Base-by-base conservation (phyloP, 2,888 invertebrate genomes). In the Campoletis raptor region DNA sequence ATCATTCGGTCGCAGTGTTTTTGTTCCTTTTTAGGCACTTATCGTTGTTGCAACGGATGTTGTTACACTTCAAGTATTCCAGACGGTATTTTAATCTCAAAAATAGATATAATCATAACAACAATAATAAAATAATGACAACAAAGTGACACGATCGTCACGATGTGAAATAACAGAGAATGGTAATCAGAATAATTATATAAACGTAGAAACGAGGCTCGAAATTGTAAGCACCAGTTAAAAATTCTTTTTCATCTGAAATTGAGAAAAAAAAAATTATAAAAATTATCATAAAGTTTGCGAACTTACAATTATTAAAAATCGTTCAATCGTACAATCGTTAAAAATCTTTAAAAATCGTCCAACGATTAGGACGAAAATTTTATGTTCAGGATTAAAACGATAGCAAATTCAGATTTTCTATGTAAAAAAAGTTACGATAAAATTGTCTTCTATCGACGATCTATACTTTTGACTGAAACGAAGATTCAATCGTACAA, bases 381-480 rank as follows among this genome's bases (percentile, higher is more conserved):
- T 30, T 30, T 8, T 24, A 10, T 21, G 54, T 18, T 21, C 21
- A 10, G 3, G 10, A 54, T 24, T 24, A 8, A 21, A 21, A 8
- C 8, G 21, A 54, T 54, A 2, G 54, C 10, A 21, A 21, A 54
- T 24, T 0, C 9, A 54, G 54, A 21, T 54, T 54, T 54, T 24
- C 45, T 4, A 45, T 45, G 4, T 48, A 6, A 30, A 57, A 24
- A 30, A 24, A 10, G 57, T 24, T 24, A 24, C 9, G 9, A 21
- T 12, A 24, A 57, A 57, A 24, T 57, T 1, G 10, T 5, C 12
- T 57, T 3, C 24, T 10, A 24, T 21, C 21, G 52, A 18, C 52
- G 8, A n/a, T 52, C 95, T 0, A 97, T 95, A 97, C 18, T 98
- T 12, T 57, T 42, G 78, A 54, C 54, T 37, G 94, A 15, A 94